These are phyloP conservation scores for Colistium nudipinnis DNA, from an alignment of 2,113 vertebrate genomes.

Conservation along the genomic window DNA sequence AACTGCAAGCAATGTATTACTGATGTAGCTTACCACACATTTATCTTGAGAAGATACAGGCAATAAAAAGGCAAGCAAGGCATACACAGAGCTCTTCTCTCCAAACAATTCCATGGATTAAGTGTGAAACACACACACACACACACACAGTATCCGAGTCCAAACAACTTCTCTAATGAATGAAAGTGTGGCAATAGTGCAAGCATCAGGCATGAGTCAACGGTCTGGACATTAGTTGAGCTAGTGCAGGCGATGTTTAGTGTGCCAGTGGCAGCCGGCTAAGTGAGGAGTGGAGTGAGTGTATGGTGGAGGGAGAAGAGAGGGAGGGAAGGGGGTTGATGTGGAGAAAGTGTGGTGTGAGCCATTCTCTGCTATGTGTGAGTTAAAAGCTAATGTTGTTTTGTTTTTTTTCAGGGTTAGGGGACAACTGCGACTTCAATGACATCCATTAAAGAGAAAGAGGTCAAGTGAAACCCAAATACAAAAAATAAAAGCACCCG, in stretches of 20 bases:
- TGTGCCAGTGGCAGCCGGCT: constrained; percentile 41
- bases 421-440: constrained; percentile 66
- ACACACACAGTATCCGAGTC: constrained; percentile 35
- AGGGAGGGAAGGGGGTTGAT: constrained; percentile 6
- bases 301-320: constrained; percentile 42
- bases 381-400: constrained; percentile 30
- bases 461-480: constrained; percentile 45
- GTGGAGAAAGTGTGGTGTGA: constrained; percentile 61
- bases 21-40: constrained; percentile 67
- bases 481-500: too few relatives aligned
- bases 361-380: constrained; percentile 67
- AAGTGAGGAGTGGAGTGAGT: constrained; percentile 54
- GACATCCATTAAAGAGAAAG: constrained; percentile 64
- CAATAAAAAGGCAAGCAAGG: constrained; percentile 37
- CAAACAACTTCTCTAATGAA: constrained; percentile 58
- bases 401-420: constrained; percentile 39
- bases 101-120: constrained; percentile 45
- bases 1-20: constrained; percentile 34
- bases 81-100: constrained; percentile 22
- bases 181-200: constrained; percentile 72
- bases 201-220: constrained; percentile 83
- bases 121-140: constrained; percentile 34
- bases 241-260: constrained; percentile 60
- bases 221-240: constrained; percentile 60
- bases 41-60: constrained; percentile 36